Base-by-base conservation (phyloP, 1,140 invertebrate species). In the Tyrophagus putrescentiae region DNA sequence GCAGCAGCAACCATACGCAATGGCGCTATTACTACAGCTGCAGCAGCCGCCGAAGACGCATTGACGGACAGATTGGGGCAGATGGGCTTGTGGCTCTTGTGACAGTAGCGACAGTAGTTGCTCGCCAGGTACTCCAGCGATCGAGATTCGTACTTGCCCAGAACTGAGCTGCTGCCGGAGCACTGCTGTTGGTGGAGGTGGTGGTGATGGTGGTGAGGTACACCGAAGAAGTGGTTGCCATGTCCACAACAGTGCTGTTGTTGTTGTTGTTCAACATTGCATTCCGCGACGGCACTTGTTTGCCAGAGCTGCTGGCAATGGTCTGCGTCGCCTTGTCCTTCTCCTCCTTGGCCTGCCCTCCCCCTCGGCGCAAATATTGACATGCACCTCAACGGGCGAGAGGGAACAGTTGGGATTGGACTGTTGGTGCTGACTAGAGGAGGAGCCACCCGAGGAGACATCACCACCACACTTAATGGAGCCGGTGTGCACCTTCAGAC, bases 401-500 rank as follows among this genome's bases (percentile, higher is more conserved):
- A 61, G 21, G n/a, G 60, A 41, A 29, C 48, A 57, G 18, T 29
- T 5, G n/a, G 16, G 25, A 45, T 16, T 13, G 9, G 13, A 16
- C 41, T 11, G 41, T 1, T 29, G 2, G 11, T 21, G 31, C 11
- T 28, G 4, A 36, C 5, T 9, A n/a, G 27, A 7, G 45, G 16
- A 6, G 33, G 21, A 58, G 5, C n/a, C 13, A 42, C 27, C 16
- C 33, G 11, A 34, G 27, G 32, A 11, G 32, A 9, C 6, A 67
- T 81, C 82, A 67, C 82, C 82, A 65, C 82, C 83, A 21, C 82
- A 71, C 63, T 13, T 31, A 32, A 85, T 78, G 16, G 84, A 87
- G 7, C 85, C 85, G 44, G 84, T 84, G 41, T 86, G 71, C 28
- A 82, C 84, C 64, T 81, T 76, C 0, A 83, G 84, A 25, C 84